phyloP scores from a whole-genome alignment of 2,888 invertebrate species.

The Coleophora flavipennella region DNA sequence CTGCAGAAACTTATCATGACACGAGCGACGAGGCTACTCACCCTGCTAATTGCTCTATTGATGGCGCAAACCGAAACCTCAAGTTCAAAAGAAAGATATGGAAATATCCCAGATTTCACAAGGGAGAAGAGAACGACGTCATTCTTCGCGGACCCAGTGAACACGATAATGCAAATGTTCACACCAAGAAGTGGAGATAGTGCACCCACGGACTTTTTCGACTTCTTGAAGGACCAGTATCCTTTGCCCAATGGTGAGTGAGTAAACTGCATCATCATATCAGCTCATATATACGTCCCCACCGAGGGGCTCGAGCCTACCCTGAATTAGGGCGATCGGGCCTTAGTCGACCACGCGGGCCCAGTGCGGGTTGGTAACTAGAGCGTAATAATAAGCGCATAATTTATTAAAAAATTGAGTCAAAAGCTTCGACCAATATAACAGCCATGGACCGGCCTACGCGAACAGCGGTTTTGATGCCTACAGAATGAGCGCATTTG shows the following conservation, averaged over 20 bases:
- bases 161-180: slow-evolving; percentile 21
- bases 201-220: slow-evolving; percentile 22
- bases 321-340: too few species aligned
- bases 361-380: too few species aligned
- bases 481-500: too few species aligned
- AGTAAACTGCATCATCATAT: slow-evolving; percentile 12
- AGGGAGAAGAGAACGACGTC: slow-evolving; percentile 10
- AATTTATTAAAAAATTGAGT: too few species aligned
- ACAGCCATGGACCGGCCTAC: too few species aligned
- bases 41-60: slow-evolving; percentile 4
- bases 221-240: slow-evolving; percentile 29
- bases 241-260: slow-evolving; percentile 33
- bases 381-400: too few species aligned
- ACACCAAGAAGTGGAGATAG: slow-evolving; percentile 18
- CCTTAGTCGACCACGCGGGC: too few species aligned
- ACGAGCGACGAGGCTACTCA: slow-evolving; percentile 1
- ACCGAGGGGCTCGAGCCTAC: too few species aligned
- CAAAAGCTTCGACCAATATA: too few species aligned
- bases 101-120: not conserved
- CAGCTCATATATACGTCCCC: too few species aligned
- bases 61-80: slow-evolving; percentile 3
- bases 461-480: too few species aligned
- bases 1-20: slow-evolving; percentile 2
- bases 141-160: slow-evolving; percentile 19
- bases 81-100: slow-evolving; percentile 3